Percentiles rank a stretch among this genome's conserved stretches.
phyloP scores from a whole-genome alignment of 2,797 vertebrate genomes.

The Galagoides demidoff region DNA sequence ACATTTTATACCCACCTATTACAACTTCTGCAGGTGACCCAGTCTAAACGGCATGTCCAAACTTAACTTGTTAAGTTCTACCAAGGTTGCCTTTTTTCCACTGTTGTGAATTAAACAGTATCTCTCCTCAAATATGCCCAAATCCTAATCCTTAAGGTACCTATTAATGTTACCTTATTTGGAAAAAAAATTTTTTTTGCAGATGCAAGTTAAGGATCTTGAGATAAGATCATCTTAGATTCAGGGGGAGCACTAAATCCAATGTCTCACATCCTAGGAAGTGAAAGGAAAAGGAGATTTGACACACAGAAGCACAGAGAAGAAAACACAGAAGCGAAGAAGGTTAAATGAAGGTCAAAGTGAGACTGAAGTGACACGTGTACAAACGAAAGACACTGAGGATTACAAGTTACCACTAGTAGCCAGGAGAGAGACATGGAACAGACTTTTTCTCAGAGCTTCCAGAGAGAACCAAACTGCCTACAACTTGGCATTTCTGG shows the following conservation, averaged over 20 bases:
- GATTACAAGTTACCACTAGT: background rate
- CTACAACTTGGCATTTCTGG: background rate
- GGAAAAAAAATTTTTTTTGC: background rate
- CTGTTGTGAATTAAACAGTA: background rate
- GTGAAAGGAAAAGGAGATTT: background rate
- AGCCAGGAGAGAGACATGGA: fast-evolving
- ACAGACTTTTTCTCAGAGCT: fast-evolving
- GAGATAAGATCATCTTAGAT: background rate
- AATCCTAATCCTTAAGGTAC: background rate
- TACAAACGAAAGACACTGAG: fast-evolving
- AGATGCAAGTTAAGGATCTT: background rate
- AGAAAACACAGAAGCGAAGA: background rate
- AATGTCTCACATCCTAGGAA: background rate
- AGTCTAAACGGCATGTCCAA: background rate
- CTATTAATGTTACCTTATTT: background rate
- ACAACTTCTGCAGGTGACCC: background rate
- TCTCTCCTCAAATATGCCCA: background rate
- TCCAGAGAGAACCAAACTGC: background rate
- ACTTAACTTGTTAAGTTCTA: background rate
- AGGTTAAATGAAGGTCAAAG: fast-evolving
- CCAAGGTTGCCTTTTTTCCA: background rate
- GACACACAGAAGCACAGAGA: background rate
- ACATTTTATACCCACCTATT: background rate
- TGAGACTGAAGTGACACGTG: fast-evolving
- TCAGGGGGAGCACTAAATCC: background rate